phyloP scores from a whole-genome alignment of 2,113 vertebrate genomes.

The Dasyornis broadbenti region DNA sequence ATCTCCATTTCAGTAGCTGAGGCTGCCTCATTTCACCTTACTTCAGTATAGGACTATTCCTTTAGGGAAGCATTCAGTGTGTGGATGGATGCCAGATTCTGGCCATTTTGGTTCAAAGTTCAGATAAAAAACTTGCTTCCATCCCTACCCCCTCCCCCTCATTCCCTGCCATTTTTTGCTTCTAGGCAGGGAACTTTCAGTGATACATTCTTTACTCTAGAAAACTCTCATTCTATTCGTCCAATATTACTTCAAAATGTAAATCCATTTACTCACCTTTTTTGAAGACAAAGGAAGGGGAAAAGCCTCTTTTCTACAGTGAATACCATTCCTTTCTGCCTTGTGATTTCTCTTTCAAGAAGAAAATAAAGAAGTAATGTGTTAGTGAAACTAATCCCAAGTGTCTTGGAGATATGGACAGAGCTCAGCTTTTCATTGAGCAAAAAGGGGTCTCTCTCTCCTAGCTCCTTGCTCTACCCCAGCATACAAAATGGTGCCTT shows the following conservation, averaged over 20 bases:
- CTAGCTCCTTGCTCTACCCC: background rate
- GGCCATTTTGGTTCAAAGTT: background rate
- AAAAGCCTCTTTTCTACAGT: background rate
- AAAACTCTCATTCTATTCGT: background rate
- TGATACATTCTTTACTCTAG: background rate
- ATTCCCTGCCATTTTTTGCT: background rate
- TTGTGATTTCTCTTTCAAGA: background rate
- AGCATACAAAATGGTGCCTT: background rate
- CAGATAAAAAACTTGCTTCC: background rate
- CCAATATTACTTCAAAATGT: background rate
- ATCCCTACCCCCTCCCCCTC: accelerated
- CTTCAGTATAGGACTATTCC: background rate
- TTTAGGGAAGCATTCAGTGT: background rate
- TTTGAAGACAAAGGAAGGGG: background rate
- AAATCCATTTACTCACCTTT: background rate
- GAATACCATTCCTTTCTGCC: background rate
- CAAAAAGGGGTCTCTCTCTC: background rate
- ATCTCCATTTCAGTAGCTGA: background rate
- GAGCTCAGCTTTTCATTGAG: background rate
- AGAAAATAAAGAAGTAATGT: background rate
- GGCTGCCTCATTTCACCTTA: background rate
- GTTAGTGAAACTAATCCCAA: background rate
- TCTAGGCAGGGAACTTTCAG: background rate
- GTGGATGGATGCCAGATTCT: background rate
- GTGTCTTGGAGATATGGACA: background rate